Base-by-base conservation (phyloP, 2,113 vertebrate genomes). In the Pelobates fuscus region DNA sequence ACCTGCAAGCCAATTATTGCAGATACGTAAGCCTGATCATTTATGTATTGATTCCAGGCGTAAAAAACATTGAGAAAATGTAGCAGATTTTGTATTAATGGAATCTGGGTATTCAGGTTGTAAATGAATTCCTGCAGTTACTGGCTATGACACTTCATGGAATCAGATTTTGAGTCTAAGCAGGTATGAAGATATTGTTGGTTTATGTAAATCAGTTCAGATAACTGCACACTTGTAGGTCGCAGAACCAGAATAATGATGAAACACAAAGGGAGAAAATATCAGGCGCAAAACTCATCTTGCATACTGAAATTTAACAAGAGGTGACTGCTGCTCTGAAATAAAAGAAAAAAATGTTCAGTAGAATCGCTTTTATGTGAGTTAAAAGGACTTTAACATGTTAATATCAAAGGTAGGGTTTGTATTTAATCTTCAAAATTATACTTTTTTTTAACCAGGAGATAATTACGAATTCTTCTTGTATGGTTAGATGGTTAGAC, bases 231-330 rank as follows among this genome's bases (percentile, higher is more conserved):
- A 25, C 37, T 65, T 44, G 62, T 66, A 66, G 63, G 41, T 43
- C 32, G 43, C 20, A 43, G n/a, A 10, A 21, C 41, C 43, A n/a
- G 10, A 66, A 49, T 46, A n/a, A 21, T 25, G 63, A 49, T 46
- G 17, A 66, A 66, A 66, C 37, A 46, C 15, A 66, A n/a, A 49
- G 41, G 23, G 63, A 26, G 43, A 66, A 46, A 66, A 27, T 37
- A 25, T 66, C 5, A 46, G 18, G 41, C 17, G 18, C 21, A 25
- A 26, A 27, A 46, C 41, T 44, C 32, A 37, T 46, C 26, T 46
- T 2, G 43, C 43, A 46, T 46, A 37, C 24, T 25, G 21, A 66
- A 23, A 66, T 44, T 66, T 46, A 66, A 66, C 26, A 10, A 10
- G 5, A 5, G 5, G 32, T 37, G 32, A 37, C 5, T 10, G 5